These are phyloP conservation scores for Bembecia ichneumoniformis DNA, from an alignment of 2,888 invertebrate species.

Conservation along the genomic window DNA sequence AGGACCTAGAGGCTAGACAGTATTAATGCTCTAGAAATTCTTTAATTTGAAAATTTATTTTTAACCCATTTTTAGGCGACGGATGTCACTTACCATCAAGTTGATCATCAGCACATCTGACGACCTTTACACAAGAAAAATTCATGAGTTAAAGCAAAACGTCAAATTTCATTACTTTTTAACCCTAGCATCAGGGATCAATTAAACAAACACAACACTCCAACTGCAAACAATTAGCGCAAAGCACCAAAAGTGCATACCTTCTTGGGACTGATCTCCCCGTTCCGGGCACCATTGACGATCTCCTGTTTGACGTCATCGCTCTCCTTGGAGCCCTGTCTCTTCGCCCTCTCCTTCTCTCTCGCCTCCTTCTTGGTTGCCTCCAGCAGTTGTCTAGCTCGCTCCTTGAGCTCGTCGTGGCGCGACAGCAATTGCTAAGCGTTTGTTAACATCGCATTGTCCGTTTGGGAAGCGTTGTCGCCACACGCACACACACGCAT, in stretches of 20 bases:
- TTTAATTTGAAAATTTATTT: too few relatives aligned
- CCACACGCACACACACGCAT: conserved; percentile 33
- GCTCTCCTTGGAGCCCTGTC: conserved; percentile 45
- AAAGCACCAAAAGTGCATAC: conserved; percentile 21
- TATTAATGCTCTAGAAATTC: too few relatives aligned
- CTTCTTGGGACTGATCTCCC: conserved; percentile 54
- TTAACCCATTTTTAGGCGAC: too few relatives aligned
- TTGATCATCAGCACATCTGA: too few relatives aligned
- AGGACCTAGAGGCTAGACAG: too few relatives aligned
- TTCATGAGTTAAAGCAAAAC: too few relatives aligned
- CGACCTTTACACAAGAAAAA: too few relatives aligned
- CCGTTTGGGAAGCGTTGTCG: conserved; percentile 25
- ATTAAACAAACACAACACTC: too few relatives aligned
- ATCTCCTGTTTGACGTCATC: conserved; percentile 63
- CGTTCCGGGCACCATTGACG: conserved; percentile 61
- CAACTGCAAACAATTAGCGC: not conserved
- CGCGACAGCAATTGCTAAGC: conserved; percentile 81
- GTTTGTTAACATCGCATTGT: conserved; percentile 24
- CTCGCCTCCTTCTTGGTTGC: conserved; percentile 80
- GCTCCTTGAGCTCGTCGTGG: conserved; percentile 87
- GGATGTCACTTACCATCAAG: too few relatives aligned
- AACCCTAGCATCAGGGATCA: too few relatives aligned
- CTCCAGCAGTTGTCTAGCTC: conserved; percentile 86
- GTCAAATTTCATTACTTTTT: too few relatives aligned
- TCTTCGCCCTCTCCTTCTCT: conserved; percentile 47